Conservation (phyloP, 2,797 vertebrate genomes). For the Pantherophis vulpinus region DNA sequence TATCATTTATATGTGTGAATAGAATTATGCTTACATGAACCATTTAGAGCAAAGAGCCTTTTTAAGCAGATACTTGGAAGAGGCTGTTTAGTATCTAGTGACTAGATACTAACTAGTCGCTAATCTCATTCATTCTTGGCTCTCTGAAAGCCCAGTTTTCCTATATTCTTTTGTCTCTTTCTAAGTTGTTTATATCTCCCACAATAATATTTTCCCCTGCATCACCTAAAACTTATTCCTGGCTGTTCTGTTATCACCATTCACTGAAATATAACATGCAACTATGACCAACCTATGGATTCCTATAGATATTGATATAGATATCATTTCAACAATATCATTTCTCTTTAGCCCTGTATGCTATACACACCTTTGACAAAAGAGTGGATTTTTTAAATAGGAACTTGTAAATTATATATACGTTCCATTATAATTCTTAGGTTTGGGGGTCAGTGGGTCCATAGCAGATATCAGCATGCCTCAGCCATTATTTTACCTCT, state of each 20-base stretch:
- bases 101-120: not conserved
- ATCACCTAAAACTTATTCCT: not conserved
- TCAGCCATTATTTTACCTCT: not conserved
- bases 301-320: not conserved
- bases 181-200: not conserved
- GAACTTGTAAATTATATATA: not conserved
- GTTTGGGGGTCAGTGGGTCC: not conserved
- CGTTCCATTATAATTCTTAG: not conserved
- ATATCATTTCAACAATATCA: not conserved
- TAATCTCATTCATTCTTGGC: not conserved
- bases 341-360: not conserved
- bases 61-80: not conserved
- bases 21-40: not conserved
- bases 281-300: not conserved
- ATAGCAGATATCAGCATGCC: not conserved
- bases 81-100: not conserved
- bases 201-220: not conserved
- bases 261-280: not conserved
- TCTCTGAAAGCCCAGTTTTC: not conserved
- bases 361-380: not conserved
- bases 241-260: not conserved
- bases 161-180: not conserved
- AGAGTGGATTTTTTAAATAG: not conserved
- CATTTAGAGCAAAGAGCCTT: not conserved
- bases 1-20: not conserved